A percentile compares a stretch with the other conserved stretches of the same genome.
Evolutionary conservation across 2,888 invertebrate genomes (phyloP).

Genomic region (Hydrotaea cyrtoneurina): DNA sequence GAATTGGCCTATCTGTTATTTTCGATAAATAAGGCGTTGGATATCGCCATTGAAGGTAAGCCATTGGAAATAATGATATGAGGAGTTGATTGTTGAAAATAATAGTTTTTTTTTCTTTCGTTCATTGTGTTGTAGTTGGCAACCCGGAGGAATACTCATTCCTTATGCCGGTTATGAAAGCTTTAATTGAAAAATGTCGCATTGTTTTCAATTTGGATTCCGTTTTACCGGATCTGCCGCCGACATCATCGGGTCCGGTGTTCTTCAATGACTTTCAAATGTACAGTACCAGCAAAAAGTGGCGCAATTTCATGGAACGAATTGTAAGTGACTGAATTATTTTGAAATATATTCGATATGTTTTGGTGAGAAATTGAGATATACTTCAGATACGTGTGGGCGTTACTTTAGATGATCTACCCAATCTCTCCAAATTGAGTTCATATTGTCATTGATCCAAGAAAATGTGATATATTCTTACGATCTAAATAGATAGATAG

Average conservation of each 20-base stretch:
- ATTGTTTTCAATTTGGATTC: slow-evolving; percentile 77
- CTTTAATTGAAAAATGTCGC: slow-evolving; percentile 82
- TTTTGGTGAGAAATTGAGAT: no score
- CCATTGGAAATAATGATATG: background rate
- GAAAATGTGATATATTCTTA: no score
- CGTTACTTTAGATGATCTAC: no score
- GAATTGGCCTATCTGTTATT: slow-evolving; percentile 83
- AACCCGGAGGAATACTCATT: slow-evolving; percentile 84
- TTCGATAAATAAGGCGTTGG: slow-evolving; percentile 81
- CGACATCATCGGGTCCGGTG: slow-evolving; percentile 82
- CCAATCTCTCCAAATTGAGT: no score
- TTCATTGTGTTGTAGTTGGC: slow-evolving; percentile 76
- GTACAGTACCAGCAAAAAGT: slow-evolving; percentile 82
- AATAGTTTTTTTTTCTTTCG: background rate
- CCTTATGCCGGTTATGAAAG: slow-evolving; percentile 84
- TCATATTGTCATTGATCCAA: no score
- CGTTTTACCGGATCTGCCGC: slow-evolving; percentile 82
- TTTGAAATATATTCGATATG: no score
- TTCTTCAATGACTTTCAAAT: slow-evolving; percentile 84
- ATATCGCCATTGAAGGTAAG: slow-evolving; percentile 81
- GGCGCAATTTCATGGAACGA: slow-evolving; percentile 82
- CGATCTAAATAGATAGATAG: no score
- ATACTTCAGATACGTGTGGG: no score
- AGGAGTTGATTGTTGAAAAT: background rate
- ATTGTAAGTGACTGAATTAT: slow-evolving; percentile 81